Evolutionary conservation across 1,140 invertebrate genomes (phyloP).

Genomic region (Globodera rostochiensis): DNA sequence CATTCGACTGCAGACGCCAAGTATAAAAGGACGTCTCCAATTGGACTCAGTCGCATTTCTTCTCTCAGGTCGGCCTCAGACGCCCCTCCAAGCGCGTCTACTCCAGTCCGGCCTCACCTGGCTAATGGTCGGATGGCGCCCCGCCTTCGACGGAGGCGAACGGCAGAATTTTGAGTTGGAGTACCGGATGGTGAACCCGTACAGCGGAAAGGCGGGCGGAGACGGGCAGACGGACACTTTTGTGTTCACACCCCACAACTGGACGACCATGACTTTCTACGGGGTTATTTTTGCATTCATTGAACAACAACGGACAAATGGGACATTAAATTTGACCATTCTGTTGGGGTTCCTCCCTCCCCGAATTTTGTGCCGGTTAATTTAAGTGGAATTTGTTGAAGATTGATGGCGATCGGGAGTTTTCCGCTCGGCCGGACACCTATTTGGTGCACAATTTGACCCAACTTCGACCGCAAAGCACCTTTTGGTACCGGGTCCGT

Average conservation of each 20-base stretch:
- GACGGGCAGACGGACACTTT: conserved; percentile 39
- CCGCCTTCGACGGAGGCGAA: conserved; percentile 54
- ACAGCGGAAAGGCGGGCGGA: conserved; percentile 14
- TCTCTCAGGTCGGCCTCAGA: conserved; percentile 45
- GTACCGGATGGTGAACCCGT: conserved; percentile 45
- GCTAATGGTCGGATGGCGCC: conserved; percentile 46
- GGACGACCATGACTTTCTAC: conserved; percentile 30
- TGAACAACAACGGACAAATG: background rate
- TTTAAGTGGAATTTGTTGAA: background rate
- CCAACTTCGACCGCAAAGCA: conserved; percentile 28
- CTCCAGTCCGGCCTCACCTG: conserved; percentile 37
- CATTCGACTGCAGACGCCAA: conserved; percentile 44
- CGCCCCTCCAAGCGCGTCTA: conserved; percentile 34
- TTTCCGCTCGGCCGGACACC: conserved; percentile 27
- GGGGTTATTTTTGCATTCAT: background rate
- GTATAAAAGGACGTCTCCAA: conserved; percentile 7
- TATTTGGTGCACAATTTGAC: conserved; percentile 47
- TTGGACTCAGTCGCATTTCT: background rate
- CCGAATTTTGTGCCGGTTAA: too few species aligned
- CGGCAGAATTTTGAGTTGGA: conserved; percentile 51
- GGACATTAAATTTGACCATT: background rate
- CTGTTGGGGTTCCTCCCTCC: background rate
- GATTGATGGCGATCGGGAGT: conserved; percentile 15
- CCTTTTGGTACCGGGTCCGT: conserved; percentile 34
- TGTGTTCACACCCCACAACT: conserved; percentile 37